Evolutionary conservation across 2,888 invertebrate species (phyloP).

Genomic region (Crematogaster levior): DNA sequence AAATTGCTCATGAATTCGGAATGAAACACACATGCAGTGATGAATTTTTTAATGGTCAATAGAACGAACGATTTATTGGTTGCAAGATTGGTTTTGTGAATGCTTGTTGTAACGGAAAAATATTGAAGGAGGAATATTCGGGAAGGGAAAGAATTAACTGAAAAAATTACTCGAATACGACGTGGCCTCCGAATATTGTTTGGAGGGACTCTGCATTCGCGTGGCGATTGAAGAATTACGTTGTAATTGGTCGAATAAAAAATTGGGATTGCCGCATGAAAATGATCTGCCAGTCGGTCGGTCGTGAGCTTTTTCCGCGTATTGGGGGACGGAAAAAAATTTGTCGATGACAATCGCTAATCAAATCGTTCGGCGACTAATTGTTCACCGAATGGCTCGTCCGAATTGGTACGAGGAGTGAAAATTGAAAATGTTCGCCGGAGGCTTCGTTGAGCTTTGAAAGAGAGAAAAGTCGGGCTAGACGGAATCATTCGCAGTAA

Average conservation of each 20-base stretch:
- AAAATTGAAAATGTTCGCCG: slow-evolving; percentile 78
- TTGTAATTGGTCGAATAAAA: slow-evolving; percentile 52
- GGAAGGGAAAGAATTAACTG: slow-evolving; percentile 51
- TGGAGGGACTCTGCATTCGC: slow-evolving; percentile 51
- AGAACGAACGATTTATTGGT: slow-evolving; percentile 41
- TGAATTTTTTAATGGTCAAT: slow-evolving; percentile 50
- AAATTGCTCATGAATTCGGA: slow-evolving; percentile 13
- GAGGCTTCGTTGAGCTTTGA: slow-evolving; percentile 69
- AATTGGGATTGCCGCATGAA: slow-evolving; percentile 66
- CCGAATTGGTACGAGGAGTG: slow-evolving; percentile 76
- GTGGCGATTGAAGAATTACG: slow-evolving; percentile 52
- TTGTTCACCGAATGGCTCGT: slow-evolving; percentile 80
- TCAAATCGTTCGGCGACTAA: slow-evolving; percentile 82
- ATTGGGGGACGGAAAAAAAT: slow-evolving; percentile 58
- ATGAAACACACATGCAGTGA: not conserved
- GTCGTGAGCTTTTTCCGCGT: slow-evolving; percentile 61
- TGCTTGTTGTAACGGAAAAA: slow-evolving; percentile 49
- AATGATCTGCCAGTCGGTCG: slow-evolving; percentile 60
- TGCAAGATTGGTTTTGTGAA: slow-evolving; percentile 55
- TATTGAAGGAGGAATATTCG: slow-evolving; percentile 51
- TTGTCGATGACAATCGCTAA: slow-evolving; percentile 83
- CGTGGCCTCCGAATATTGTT: slow-evolving; percentile 51
- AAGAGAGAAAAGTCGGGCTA: slow-evolving; percentile 71
- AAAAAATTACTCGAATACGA: slow-evolving; percentile 54
- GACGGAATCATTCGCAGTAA: slow-evolving; percentile 64